Conservation (phyloP, 2,797 vertebrate species). For the Trematomus bernacchii region DNA sequence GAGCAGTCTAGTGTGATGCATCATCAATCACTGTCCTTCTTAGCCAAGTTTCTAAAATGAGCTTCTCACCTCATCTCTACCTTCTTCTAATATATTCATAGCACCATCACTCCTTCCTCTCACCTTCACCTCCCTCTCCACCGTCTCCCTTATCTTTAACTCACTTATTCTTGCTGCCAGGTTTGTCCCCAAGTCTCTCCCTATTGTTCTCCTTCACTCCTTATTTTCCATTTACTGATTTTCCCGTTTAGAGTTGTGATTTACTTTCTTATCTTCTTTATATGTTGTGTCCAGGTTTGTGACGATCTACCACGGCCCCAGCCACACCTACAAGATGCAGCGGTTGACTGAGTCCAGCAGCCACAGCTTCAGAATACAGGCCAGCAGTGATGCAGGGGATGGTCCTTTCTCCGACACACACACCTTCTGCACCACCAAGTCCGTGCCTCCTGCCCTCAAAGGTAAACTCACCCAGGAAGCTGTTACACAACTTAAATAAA, state of each 20-base stretch:
- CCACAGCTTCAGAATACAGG: slow-evolving; percentile 97
- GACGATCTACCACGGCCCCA: slow-evolving; percentile 95
- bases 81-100: slow-evolving; percentile 6
- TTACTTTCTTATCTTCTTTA: not conserved
- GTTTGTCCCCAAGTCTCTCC: not conserved
- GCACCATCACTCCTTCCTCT: slow-evolving; percentile 1
- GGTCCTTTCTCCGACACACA: slow-evolving; percentile 93
- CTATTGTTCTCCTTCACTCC: not conserved
- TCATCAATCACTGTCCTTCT: slow-evolving; percentile 3
- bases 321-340: slow-evolving; percentile 98
- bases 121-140: slow-evolving; percentile 1
- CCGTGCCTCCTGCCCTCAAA: slow-evolving; percentile 95
- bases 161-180: not conserved
- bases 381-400: slow-evolving; percentile 92
- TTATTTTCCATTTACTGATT: not conserved
- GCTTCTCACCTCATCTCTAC: not conserved
- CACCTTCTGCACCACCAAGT: slow-evolving; percentile 96
- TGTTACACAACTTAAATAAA: not conserved
- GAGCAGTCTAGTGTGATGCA: not conserved
- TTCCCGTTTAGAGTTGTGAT: not conserved
- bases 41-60: not conserved
- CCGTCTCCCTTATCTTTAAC: slow-evolving; percentile 7
- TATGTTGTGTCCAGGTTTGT: slow-evolving; percentile 87
- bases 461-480: slow-evolving; percentile 78
- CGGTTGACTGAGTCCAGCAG: slow-evolving; percentile 93